Percentiles rank a stretch among this genome's conserved stretches.
phyloP scores from a whole-genome alignment of 2,888 invertebrate genomes.

The Eupithecia pulchellata region DNA sequence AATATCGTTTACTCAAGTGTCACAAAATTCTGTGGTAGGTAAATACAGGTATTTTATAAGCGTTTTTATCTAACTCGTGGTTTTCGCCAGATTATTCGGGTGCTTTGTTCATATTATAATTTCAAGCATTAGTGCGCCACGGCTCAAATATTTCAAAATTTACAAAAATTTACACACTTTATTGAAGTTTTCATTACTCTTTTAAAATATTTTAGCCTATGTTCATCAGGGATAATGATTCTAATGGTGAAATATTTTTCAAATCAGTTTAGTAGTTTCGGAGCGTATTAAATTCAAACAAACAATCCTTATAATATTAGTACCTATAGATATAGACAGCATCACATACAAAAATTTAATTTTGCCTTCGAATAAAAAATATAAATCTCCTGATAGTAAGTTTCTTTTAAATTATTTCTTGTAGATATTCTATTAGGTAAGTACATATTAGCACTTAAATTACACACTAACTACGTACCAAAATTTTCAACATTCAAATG shows the following conservation, averaged over 20 bases:
- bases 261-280: no score
- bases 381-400: not conserved
- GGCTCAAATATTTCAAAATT: no score
- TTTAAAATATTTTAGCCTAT: no score
- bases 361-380: not conserved
- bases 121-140: no score
- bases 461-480: not conserved
- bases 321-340: no score
- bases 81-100: conserved; percentile 38
- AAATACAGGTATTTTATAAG: conserved; percentile 21
- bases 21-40: not conserved
- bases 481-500: not conserved
- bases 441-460: not conserved
- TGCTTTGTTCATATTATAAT: conserved; percentile 18
- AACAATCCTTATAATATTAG: no score
- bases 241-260: no score
- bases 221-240: no score
- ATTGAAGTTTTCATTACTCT: no score
- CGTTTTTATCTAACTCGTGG: conserved; percentile 32
- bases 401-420: not conserved
- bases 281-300: no score
- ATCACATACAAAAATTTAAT: not conserved
- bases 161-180: no score
- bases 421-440: not conserved
- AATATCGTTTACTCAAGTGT: not conserved